A percentile compares a stretch with the other conserved stretches of the same genome.
phyloP scores from a whole-genome alignment of 2,888 invertebrate species.

The Brachypterus glaber region DNA sequence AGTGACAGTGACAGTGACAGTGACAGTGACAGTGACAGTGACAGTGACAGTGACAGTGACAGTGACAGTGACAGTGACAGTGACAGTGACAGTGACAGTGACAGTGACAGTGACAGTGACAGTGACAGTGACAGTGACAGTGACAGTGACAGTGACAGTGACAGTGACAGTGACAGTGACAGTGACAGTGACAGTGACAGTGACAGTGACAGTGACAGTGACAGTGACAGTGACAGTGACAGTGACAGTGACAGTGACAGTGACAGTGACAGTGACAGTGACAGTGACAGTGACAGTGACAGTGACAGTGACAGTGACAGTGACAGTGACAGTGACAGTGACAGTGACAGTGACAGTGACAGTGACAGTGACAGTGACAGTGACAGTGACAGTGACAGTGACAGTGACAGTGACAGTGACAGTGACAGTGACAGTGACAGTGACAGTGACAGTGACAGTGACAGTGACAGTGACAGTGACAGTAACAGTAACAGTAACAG shows the following conservation, averaged over 20 bases:
- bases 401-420: background rate
- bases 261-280: background rate
- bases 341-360: background rate
- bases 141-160: background rate
- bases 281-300: background rate
- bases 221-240: background rate
- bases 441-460: background rate
- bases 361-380: background rate
- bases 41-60: background rate
- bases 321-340: background rate
- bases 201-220: background rate
- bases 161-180: background rate
- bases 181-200: background rate
- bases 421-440: background rate
- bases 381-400: background rate
- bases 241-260: background rate
- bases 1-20: background rate
- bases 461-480: background rate
- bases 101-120: background rate
- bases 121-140: background rate
- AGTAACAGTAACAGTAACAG: background rate
- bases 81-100: background rate
- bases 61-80: background rate
- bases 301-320: background rate
- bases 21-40: background rate